Evolutionary conservation across 2,888 invertebrate genomes (phyloP), one percentile per base, ranked within the genome.

Genomic region (Drosophila niveifrons): DNA sequence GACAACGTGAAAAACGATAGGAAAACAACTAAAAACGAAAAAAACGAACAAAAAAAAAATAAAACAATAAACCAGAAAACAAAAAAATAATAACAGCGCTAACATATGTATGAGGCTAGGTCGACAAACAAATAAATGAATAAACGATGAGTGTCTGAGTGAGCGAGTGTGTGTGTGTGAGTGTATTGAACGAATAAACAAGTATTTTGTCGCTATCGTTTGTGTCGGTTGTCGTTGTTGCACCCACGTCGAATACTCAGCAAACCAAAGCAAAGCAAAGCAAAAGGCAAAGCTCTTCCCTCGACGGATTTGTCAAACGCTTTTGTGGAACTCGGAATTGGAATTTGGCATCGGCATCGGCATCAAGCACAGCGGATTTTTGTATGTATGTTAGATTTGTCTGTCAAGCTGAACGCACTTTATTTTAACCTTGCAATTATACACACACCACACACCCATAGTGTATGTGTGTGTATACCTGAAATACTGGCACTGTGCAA

Each of bases 231-330:
- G 36, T 36, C n/a, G 36, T n/a, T 36, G 62, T 72, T 76, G 65
- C 77, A 80, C 77, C 80, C 77, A 78, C 80, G 80, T 65, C 58
- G 41, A 44, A 52, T 43, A 46, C 50, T 41, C 13, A 47, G 13
- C 43, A 36, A 34, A 36, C 36, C 36, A 31, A 17, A 50, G 2
- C 13, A 48, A 31, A 56, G 8, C 13, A 47, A 47, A 57, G 34
- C 55, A 18, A 18, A 48, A 31, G 44, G 8, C 18, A 47, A 47
- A 57, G 34, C 55, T 56, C 55, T 56, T 56, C 55, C 55, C 55
- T 44, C 55, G 13, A 43, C 70, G 63, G 63, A 68, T 75, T 65
- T 75, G 61, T 69, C 78, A 75, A 75, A 34, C 57, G 53, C 23
- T 15, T 57, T 44, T 56, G 46, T 57, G 56, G 34, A 47, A 47